Evolutionary conservation across 2,797 vertebrate genomes (phyloP), one percentile per base, ranked within the genome.

Genomic region (Helarctos malayanus): DNA sequence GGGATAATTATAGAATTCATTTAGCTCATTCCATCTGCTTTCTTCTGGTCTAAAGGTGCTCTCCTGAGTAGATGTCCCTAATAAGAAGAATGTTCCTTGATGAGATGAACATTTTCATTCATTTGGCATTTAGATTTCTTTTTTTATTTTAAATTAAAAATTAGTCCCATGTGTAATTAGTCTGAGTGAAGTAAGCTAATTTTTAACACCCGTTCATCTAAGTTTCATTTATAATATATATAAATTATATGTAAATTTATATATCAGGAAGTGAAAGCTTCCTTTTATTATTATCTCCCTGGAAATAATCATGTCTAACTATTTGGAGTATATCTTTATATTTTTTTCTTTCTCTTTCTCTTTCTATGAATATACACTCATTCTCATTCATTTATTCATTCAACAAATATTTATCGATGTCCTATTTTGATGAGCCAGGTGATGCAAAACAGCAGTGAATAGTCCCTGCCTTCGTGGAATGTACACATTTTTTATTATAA

Each of bases 141-240:
- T 89, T 83, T 35, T 11, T 15, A 91, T 68, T 89, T 90, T 59
- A 71, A 81, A 45, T 76, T 91, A 84, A 83, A 56, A 89, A 90
- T 82, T 52, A 45, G 13, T 61, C 57, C 35, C 41, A 83, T 88
- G 52, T 88, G 9, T 63, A 71, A 81, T 84, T 54, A 59, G 3
- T 79, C 65, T 86, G 49, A 79, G 38, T 88, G 65, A 41, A 80
- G 68, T 69, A 89, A 80, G 2, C 25, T 61, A 73, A n/a, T 21
- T 79, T 47, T 35, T 80, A n/a, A 81, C 54, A 95, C 16, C 0
- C 1, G n/a, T 23, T 79, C 23, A 45, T 59, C 25, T 73, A 71
- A 73, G 29, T 95, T 87, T 90, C 21, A 79, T 27, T 32, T 65
- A 73, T 41, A 41, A 41, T 25, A 14, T 27, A 45, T 73, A 73